A percentile compares a stretch with the other conserved stretches of the same genome.
phyloP scores from a whole-genome alignment of 2,113 vertebrate genomes.

The Fulmarus glacialis region DNA sequence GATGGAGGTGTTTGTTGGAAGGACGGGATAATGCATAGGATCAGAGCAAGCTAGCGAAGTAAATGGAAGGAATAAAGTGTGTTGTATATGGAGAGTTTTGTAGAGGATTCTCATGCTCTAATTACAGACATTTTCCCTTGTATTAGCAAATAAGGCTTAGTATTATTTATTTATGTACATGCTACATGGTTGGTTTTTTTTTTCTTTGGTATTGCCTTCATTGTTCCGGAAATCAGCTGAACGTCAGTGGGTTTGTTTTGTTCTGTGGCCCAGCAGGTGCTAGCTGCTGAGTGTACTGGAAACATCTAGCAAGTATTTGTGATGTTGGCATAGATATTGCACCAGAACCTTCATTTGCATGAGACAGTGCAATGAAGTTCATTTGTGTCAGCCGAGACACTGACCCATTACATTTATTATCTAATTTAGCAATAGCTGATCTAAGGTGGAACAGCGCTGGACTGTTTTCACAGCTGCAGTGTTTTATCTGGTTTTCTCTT shows the following conservation, averaged over 20 bases:
- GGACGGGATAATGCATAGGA: background rate
- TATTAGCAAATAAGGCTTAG: background rate
- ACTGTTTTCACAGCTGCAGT: background rate
- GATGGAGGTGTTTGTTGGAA: background rate
- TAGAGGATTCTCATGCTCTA: background rate
- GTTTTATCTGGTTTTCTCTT: background rate
- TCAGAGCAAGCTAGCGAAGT: background rate
- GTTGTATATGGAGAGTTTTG: background rate
- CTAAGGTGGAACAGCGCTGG: background rate
- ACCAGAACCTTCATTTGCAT: background rate
- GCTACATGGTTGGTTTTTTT: background rate
- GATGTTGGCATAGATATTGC: background rate
- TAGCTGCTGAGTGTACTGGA: background rate
- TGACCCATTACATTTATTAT: background rate
- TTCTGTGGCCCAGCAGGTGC: background rate
- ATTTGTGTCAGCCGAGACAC: background rate
- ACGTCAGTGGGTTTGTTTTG: background rate
- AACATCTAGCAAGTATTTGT: background rate
- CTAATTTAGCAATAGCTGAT: background rate
- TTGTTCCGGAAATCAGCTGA: background rate
- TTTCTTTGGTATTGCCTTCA: background rate
- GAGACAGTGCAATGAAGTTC: background rate
- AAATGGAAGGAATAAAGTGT: background rate
- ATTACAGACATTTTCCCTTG: background rate
- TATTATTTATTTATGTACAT: background rate